Percentiles rank a stretch among this genome's conserved stretches.
Conservation (phyloP, 2,797 vertebrate species). For the Chiloscyllium punctatum region DNA sequence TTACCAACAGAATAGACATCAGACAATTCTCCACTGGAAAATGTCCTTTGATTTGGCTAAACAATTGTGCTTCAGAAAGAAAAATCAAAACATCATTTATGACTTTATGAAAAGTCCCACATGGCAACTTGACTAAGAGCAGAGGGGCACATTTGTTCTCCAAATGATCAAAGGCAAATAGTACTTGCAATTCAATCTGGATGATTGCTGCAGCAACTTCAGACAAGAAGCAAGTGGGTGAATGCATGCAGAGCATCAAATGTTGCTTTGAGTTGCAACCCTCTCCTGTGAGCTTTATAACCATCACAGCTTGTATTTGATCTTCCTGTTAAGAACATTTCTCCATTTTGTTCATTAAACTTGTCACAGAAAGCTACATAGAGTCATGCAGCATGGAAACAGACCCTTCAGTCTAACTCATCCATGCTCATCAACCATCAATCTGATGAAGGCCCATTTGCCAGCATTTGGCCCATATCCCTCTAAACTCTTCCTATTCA, state of each 20-base stretch:
- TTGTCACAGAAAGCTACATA: background rate
- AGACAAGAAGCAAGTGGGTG: background rate
- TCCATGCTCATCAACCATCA: no score
- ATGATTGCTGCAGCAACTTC: background rate
- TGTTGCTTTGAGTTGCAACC: background rate
- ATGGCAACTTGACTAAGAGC: background rate
- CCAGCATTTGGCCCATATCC: no score
- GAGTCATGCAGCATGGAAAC: no score
- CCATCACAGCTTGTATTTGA: background rate
- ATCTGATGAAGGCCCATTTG: no score
- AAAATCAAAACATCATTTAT: background rate
- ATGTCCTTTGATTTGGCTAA: background rate
- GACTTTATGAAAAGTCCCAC: background rate
- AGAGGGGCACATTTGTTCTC: background rate
- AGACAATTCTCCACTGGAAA: background rate
- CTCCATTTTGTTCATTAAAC: background rate
- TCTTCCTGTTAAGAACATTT: background rate
- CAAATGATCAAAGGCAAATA: no score
- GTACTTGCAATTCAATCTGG: no score
- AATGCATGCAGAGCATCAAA: background rate
- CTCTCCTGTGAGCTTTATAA: background rate
- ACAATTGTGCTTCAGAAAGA: background rate
- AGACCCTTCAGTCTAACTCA: no score
- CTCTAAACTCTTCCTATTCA: no score
- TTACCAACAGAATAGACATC: background rate